Conservation (phyloP, 2,888 invertebrate species). For the Brachypterus glaber region DNA sequence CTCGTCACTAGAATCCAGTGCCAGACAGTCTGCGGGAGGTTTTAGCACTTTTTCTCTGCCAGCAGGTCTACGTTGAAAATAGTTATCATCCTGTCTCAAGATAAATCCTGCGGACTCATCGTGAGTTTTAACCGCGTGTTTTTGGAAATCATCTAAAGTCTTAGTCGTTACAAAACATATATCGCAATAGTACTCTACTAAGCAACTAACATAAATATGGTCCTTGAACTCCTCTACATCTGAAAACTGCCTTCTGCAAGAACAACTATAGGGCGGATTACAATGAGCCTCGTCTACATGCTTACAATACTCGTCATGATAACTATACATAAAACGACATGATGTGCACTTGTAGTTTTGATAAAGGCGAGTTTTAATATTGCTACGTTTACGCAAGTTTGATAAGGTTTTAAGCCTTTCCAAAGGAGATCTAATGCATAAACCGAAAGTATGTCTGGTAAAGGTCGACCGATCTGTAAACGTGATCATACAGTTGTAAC, state of each 20-base stretch:
- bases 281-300: constrained; percentile 36
- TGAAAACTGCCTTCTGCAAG: constrained; percentile 30
- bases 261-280: constrained; percentile 27
- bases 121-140: constrained; percentile 32
- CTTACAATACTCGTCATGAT: constrained; percentile 34
- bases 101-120: constrained; percentile 33
- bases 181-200: constrained; percentile 36
- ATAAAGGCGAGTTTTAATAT: constrained; percentile 34
- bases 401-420: constrained; percentile 30
- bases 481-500: constrained; percentile 53
- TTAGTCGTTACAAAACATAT: constrained; percentile 33
- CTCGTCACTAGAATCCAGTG: no score
- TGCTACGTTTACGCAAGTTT: constrained; percentile 31
- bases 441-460: constrained; percentile 28
- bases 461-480: constrained; percentile 39
- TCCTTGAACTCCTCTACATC: constrained; percentile 33
- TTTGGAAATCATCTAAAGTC: constrained; percentile 32
- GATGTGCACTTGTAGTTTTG: constrained; percentile 36
- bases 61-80: constrained; percentile 21
- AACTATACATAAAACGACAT: constrained; percentile 34
- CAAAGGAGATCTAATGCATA: constrained; percentile 28
- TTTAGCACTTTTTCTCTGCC: constrained; percentile 3
- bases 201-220: constrained; percentile 34
- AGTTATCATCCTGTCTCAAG: constrained; percentile 31
- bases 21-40: not conserved